These are phyloP conservation scores for Zoroaster sp. DNA, from an alignment of 53 echinoderm and acorn worm species.

Conservation along the genomic window DNA sequence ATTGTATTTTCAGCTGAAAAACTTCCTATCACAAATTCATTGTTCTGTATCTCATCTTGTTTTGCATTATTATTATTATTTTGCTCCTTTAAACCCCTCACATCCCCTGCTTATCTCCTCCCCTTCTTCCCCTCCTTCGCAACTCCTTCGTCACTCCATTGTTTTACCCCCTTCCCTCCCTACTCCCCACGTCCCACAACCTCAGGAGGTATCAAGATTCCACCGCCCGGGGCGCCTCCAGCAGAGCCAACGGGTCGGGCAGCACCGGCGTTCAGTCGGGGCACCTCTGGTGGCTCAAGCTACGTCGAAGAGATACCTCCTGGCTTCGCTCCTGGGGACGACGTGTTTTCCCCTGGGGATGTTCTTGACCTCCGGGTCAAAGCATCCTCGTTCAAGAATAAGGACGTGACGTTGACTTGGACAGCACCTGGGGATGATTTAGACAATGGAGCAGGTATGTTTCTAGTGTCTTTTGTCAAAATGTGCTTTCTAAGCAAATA, in stretches of 20 bases:
- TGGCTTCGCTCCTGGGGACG: conserved; percentile 41
- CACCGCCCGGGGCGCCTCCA: conserved; percentile 25
- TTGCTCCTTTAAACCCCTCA: too few species aligned
- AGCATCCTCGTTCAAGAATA: conserved; percentile 44
- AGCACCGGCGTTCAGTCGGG: conserved; percentile 64
- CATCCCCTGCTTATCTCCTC: background rate
- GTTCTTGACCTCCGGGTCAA: conserved; percentile 63
- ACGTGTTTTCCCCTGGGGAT: conserved; percentile 60
- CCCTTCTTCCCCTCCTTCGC: background rate
- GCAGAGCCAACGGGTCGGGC: conserved; percentile 33
- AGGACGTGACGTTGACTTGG: conserved; percentile 52
- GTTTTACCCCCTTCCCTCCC: too few species aligned
- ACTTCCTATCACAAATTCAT: too few species aligned
- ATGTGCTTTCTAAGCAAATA: too few species aligned
- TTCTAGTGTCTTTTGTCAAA: too few species aligned
- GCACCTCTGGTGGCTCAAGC: conserved; percentile 69
- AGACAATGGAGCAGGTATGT: conserved; percentile 75
- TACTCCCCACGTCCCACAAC: too few species aligned
- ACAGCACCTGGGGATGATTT: conserved; percentile 85
- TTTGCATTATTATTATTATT: too few species aligned
- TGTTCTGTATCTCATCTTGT: too few species aligned
- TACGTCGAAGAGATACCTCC: conserved; percentile 42
- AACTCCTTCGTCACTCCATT: background rate
- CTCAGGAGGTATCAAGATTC: conserved; percentile 23
- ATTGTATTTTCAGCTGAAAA: too few species aligned